Evolutionary conservation across 1,140 invertebrate genomes (phyloP).

Genomic region (Diuraphis noxia): DNA sequence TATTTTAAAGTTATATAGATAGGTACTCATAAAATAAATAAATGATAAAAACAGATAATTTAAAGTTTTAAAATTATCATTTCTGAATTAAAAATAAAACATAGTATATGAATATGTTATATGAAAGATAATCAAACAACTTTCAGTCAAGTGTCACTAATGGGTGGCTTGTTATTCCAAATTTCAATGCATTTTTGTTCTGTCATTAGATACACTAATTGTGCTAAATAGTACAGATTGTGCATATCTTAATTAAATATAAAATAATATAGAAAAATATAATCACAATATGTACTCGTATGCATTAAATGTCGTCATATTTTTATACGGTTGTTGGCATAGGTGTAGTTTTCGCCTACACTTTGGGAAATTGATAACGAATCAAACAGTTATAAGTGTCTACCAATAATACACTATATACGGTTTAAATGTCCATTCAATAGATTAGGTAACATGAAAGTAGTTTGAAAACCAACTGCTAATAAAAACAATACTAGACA

Average conservation of each 20-base stretch:
- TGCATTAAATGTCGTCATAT: neutral
- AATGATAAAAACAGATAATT: neutral
- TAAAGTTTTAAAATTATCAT: neutral
- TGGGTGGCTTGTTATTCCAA: too few species aligned
- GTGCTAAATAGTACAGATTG: too few species aligned
- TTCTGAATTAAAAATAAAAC: neutral
- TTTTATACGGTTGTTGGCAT: neutral
- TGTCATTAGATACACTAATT: too few species aligned
- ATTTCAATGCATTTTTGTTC: too few species aligned
- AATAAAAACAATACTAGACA: neutral
- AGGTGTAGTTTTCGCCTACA: neutral
- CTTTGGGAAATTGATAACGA: neutral
- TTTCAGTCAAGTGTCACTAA: too few species aligned
- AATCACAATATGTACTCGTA: neutral
- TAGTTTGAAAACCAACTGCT: neutral
- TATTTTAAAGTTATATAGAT: neutral
- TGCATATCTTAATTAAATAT: too few species aligned
- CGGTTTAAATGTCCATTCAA: neutral
- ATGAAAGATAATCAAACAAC: too few species aligned
- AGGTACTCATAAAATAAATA: neutral
- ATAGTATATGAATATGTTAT: too few species aligned
- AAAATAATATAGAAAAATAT: too few species aligned
- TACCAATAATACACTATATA: neutral
- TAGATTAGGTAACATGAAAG: neutral
- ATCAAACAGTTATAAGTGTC: neutral